Conservation (phyloP, 30 jellyfish, hydroid and myxozoan genomes). For the Turritopsis dohrnii region DNA sequence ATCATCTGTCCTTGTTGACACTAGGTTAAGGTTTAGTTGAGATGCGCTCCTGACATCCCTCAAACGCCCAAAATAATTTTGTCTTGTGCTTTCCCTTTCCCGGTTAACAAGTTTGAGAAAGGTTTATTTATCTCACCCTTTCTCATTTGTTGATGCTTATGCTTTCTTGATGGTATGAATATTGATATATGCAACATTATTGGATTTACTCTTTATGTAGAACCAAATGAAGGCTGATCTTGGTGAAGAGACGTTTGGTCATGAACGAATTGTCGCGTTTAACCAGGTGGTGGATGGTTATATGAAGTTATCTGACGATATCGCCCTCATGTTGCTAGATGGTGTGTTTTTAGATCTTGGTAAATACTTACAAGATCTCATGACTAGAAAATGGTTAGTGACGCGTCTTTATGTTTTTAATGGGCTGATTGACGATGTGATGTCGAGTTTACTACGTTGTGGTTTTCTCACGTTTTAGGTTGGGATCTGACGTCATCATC, state of each 20-base stretch:
- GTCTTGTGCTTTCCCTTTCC: too few species aligned
- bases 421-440: background rate
- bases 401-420: background rate
- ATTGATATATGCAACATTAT: too few species aligned
- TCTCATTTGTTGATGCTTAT: too few species aligned
- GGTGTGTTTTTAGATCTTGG: constrained; percentile 62
- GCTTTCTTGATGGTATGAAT: too few species aligned
- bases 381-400: constrained; percentile 75
- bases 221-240: constrained; percentile 70
- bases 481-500: constrained; percentile 38
- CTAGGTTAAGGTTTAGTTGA: too few species aligned
- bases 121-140: too few species aligned
- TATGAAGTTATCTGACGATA: constrained; percentile 50
- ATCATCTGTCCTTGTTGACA: too few species aligned
- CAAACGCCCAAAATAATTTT: too few species aligned
- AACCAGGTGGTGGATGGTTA: constrained; percentile 49
- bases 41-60: too few species aligned
- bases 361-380: constrained; percentile 36
- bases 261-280: constrained; percentile 34
- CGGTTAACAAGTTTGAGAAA: too few species aligned
- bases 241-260: constrained; percentile 53
- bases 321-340: constrained; percentile 57
- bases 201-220: constrained; percentile 12
- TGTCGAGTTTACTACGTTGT: background rate
- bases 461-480: constrained; percentile 28